Evolutionary conservation across 2,888 invertebrate genomes (phyloP).

Genomic region (Micoletzkya japonica): DNA sequence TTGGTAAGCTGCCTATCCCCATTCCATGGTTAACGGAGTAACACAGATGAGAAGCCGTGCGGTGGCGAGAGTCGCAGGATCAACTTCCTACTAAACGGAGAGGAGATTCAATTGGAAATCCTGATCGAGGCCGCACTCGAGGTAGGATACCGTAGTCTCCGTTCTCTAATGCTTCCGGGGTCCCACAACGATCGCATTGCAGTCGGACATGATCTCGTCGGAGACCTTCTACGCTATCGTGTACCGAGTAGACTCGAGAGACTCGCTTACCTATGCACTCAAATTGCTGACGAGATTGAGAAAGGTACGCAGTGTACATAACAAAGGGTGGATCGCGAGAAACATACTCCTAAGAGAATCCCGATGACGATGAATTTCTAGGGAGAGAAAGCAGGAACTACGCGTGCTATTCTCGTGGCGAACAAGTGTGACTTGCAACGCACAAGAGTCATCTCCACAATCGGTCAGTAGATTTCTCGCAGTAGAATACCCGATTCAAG

Average conservation of each 20-base stretch:
- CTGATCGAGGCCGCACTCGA: constrained; percentile 52
- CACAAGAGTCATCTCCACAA: constrained; percentile 51
- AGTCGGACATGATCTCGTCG: constrained; percentile 29
- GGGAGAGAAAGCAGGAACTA: constrained; percentile 25
- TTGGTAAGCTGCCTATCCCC: not conserved
- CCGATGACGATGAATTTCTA: constrained; percentile 32
- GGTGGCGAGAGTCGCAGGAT: constrained; percentile 31
- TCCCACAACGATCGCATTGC: not conserved
- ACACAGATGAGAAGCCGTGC: not conserved
- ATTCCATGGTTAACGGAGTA: not conserved
- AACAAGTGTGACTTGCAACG: constrained; percentile 61
- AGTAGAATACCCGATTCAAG: not conserved
- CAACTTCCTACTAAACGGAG: constrained; percentile 55
- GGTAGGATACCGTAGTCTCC: constrained; percentile 28
- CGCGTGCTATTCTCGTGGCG: constrained; percentile 50
- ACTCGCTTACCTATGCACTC: constrained; percentile 49
- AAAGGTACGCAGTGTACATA: not conserved
- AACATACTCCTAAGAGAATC: not conserved
- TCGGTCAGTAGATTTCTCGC: constrained; percentile 41
- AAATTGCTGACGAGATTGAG: constrained; percentile 16
- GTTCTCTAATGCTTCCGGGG: not conserved
- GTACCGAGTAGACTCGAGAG: constrained; percentile 55
- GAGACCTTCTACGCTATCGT: constrained; percentile 48
- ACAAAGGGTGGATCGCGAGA: not conserved
- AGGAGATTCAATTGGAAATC: constrained; percentile 56